phyloP scores from a whole-genome alignment of 2,888 invertebrate genomes.

The Amorpha juglandis region DNA sequence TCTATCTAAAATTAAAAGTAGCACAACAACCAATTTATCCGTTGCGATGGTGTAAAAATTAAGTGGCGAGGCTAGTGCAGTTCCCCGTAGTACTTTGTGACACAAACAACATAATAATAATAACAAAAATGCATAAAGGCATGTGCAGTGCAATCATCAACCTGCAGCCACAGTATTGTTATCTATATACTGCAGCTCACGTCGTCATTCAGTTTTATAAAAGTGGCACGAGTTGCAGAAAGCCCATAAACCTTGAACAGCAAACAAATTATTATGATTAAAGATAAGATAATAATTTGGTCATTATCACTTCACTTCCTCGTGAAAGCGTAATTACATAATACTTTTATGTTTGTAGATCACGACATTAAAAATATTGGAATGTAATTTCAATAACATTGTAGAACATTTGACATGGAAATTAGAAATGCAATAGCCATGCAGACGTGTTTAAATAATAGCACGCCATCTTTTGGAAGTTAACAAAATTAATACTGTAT shows the following conservation, averaged over 20 bases:
- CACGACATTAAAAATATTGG: not conserved
- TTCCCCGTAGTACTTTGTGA: too few species aligned
- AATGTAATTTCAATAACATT: not conserved
- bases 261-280: not conserved
- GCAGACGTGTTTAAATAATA: not conserved
- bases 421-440: not conserved
- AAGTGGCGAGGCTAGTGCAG: too few species aligned
- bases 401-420: not conserved
- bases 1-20: too few species aligned
- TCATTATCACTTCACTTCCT: not conserved
- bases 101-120: too few species aligned
- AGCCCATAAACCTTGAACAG: constrained; percentile 1
- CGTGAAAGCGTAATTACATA: not conserved
- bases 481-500: not conserved
- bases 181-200: too few species aligned
- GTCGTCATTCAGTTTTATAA: too few species aligned
- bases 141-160: too few species aligned
- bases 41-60: too few species aligned
- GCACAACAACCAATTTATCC: too few species aligned
- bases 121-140: too few species aligned
- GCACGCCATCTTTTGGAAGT: not conserved
- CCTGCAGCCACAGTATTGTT: too few species aligned
- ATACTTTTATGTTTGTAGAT: not conserved
- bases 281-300: constrained; percentile 8
- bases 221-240: too few species aligned